Percentiles rank a stretch among this genome's conserved stretches.
Conservation (phyloP, 2,888 invertebrate genomes). For the Lacanobia oleracea region DNA sequence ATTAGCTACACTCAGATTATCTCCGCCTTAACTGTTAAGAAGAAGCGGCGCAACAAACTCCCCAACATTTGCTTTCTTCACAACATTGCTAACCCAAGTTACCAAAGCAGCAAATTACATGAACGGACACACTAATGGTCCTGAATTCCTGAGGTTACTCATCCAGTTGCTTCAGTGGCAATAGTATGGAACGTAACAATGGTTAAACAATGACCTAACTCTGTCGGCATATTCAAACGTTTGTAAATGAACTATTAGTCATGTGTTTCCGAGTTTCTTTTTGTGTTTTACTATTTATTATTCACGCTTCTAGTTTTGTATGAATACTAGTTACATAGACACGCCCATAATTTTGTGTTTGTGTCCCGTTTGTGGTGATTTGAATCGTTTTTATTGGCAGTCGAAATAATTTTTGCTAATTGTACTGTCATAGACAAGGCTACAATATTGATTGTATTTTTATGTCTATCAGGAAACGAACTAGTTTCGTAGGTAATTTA, state of each 20-base stretch:
- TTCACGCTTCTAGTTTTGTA: slow-evolving; percentile 1
- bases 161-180: slow-evolving; percentile 1
- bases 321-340: slow-evolving; percentile 2
- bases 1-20: no score
- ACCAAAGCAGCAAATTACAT: neutral
- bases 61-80: no score
- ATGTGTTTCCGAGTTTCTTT: neutral
- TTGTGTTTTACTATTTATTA: neutral
- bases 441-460: neutral
- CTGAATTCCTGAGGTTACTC: neutral
- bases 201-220: slow-evolving; percentile 5
- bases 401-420: slow-evolving; percentile 7
- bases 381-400: neutral
- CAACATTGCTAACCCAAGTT: no score
- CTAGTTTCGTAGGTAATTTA: slow-evolving; percentile 14
- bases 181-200: slow-evolving; percentile 1
- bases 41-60: no score
- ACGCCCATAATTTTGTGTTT: neutral
- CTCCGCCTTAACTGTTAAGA: no score
- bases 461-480: slow-evolving; percentile 23
- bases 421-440: slow-evolving; percentile 14
- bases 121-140: neutral
- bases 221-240: slow-evolving; percentile 3
- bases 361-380: slow-evolving; percentile 1
- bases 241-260: slow-evolving; percentile 8